Evolutionary conservation across 2,113 vertebrate species (phyloP).

Genomic region (Cisticola juncidis): DNA sequence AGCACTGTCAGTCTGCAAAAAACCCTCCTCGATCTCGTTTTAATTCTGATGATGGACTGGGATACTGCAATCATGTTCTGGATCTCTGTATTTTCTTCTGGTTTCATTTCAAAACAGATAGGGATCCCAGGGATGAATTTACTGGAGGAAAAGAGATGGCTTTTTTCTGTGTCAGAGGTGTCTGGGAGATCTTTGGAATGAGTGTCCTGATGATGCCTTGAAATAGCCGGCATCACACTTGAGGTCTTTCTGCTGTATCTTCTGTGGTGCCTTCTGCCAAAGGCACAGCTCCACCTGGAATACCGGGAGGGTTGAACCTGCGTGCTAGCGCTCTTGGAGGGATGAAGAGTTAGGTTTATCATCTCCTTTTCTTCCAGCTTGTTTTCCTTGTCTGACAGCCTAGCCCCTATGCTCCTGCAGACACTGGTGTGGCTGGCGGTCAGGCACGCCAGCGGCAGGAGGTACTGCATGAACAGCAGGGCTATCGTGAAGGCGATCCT

Average conservation of each 20-base stretch:
- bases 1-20: constrained; percentile 80
- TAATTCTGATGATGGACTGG: constrained; percentile 72
- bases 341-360: constrained; percentile 78
- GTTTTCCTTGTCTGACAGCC: constrained; percentile 66
- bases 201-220: constrained; percentile 50
- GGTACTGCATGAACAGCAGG: constrained; percentile 80
- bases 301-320: constrained; percentile 18
- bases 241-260: constrained; percentile 80
- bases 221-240: constrained; percentile 75
- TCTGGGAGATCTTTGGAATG: constrained; percentile 49
- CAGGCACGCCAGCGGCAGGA: constrained; percentile 78
- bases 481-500: constrained; percentile 80
- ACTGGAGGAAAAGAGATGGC: constrained; percentile 68
- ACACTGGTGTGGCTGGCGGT: constrained; percentile 82
- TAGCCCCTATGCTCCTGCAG: constrained; percentile 79
- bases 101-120: constrained; percentile 81
- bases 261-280: constrained; percentile 74
- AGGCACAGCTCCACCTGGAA: constrained; percentile 65
- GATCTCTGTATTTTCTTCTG: constrained; percentile 72
- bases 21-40: constrained; percentile 76
- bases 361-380: constrained; percentile 80
- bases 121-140: constrained; percentile 78
- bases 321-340: constrained; percentile 39
- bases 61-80: constrained; percentile 64
- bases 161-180: constrained; percentile 63